A percentile compares a stretch with the other conserved stretches of the same genome.
phyloP scores from a whole-genome alignment of 1,140 invertebrate genomes.

The Stenopsyche tienmushanensis region DNA sequence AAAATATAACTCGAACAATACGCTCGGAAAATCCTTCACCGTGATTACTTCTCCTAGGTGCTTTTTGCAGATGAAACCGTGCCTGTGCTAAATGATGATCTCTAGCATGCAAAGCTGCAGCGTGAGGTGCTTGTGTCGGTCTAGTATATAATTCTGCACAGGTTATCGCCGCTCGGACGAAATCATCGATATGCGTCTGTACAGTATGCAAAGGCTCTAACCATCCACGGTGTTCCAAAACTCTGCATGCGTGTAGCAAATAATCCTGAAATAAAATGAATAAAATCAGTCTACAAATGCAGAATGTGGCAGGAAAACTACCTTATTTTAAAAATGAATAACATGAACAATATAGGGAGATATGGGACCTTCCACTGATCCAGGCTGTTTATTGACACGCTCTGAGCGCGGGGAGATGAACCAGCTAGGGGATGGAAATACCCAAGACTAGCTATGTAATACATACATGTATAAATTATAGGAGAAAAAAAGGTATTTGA shows the following conservation, averaged over 20 bases:
- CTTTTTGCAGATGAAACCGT: constrained; percentile 61
- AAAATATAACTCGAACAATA: too few species aligned
- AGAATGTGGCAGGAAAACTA: not conserved
- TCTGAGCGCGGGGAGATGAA: too few species aligned
- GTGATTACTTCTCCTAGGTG: constrained; percentile 30
- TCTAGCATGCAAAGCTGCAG: constrained; percentile 57
- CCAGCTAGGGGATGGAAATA: too few species aligned
- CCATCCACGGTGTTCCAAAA: constrained; percentile 63
- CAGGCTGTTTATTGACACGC: too few species aligned
- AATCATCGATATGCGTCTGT: constrained; percentile 68
- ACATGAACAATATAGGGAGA: not conserved
- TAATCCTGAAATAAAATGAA: constrained; percentile 53
- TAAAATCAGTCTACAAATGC: too few species aligned
- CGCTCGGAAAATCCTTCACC: too few species aligned
- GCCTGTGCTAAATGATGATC: constrained; percentile 61
- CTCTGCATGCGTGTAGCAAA: constrained; percentile 65
- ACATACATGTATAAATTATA: too few species aligned
- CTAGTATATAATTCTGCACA: constrained; percentile 70
- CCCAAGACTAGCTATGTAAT: too few species aligned
- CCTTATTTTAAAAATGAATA: too few species aligned
- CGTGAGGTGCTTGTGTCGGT: constrained; percentile 53
- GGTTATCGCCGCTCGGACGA: constrained; percentile 70
- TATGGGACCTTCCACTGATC: too few species aligned
- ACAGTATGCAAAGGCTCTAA: constrained; percentile 68
- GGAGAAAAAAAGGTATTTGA: too few species aligned